Evolutionary conservation across 2,113 vertebrate genomes (phyloP).

Genomic region (Phodopus roborovskii): DNA sequence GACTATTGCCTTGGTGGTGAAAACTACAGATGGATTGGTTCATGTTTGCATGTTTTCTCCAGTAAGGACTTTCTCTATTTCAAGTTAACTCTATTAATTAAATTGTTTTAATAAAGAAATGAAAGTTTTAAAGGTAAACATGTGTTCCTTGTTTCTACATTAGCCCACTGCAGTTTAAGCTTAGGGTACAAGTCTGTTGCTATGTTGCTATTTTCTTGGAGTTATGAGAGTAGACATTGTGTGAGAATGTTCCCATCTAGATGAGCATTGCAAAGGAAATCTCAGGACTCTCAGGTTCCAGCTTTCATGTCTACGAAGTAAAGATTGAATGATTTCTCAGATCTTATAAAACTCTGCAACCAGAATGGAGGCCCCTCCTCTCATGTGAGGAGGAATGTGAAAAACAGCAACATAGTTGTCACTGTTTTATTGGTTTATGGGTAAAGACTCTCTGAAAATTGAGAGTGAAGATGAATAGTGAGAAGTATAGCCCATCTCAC

Average conservation of each 20-base stretch:
- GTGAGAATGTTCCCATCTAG: background rate
- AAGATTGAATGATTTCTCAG: background rate
- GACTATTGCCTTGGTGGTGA: background rate
- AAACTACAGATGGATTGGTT: background rate
- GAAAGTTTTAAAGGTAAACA: background rate
- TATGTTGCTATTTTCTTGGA: background rate
- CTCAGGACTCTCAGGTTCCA: background rate
- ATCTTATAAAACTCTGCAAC: background rate
- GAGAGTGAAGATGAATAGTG: background rate
- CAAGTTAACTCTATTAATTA: constrained; percentile 14
- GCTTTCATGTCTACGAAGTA: background rate
- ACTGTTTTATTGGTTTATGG: background rate
- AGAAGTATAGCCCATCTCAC: background rate
- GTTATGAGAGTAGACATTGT: background rate
- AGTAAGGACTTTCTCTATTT: background rate
- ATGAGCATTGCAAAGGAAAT: background rate
- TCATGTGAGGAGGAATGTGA: background rate
- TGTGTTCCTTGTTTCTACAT: background rate
- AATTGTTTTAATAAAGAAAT: constrained; percentile 16
- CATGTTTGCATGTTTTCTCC: background rate
- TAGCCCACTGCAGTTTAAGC: background rate
- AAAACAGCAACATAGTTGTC: background rate
- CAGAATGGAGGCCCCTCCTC: background rate
- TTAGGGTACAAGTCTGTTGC: background rate
- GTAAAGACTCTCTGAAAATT: background rate